Percentiles rank a stretch among this genome's conserved stretches.
Evolutionary conservation across 2,113 vertebrate genomes (phyloP).

Genomic region (Petrocephalus microphthalmus): DNA sequence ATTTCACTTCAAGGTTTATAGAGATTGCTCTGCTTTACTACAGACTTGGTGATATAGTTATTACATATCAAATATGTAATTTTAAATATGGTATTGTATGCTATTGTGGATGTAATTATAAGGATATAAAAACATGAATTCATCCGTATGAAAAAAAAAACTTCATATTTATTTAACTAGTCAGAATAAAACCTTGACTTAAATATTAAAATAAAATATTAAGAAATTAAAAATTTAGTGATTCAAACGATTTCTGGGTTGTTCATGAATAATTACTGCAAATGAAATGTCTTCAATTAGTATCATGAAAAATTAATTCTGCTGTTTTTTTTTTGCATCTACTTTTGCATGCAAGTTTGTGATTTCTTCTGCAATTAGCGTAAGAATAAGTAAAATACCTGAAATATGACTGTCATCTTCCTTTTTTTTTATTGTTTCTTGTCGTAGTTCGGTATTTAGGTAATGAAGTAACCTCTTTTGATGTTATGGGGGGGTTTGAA

Average conservation of each 20-base stretch:
- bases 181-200: not conserved
- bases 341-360: not conserved
- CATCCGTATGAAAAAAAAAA: not conserved
- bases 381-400: not conserved
- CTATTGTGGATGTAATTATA: not conserved
- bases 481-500: not conserved
- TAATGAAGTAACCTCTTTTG: not conserved
- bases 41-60: not conserved
- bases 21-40: not conserved
- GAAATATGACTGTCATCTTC: not conserved
- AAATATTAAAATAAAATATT: not conserved
- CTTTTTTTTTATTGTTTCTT: not conserved
- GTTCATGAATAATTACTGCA: not conserved
- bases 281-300: not conserved
- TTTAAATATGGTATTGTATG: not conserved
- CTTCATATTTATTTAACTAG: not conserved
- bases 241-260: not conserved
- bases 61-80: not conserved
- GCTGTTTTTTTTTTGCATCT: not conserved
- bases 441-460: not conserved
- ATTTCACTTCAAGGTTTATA: not conserved
- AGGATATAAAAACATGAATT: not conserved
- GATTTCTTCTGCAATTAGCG: not conserved
- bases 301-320: not conserved
- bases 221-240: not conserved